Base-by-base conservation (phyloP, 1,140 invertebrate species). In the Heliconius congener region DNA sequence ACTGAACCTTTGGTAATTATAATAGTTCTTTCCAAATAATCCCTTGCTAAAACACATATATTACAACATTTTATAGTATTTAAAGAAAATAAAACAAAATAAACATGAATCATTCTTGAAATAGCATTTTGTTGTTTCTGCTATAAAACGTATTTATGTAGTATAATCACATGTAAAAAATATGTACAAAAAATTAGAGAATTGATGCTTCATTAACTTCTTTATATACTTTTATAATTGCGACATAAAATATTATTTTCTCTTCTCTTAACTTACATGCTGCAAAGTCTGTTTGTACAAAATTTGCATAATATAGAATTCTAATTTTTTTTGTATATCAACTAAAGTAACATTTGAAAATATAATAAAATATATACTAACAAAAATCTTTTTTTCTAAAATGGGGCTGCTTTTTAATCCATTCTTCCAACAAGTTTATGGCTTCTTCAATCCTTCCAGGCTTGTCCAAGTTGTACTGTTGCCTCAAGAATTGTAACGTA, bases 1-100 rank as follows among this genome's bases (percentile, higher is more conserved):
- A 84, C 71, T 1, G 84, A 87, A 3, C 86, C 86, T 73, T 87
- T 87, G n/a, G 76, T 81, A 30, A 52, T 52, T 13, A 85, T 80
- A 50, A 87, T 77, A 13, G 66, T 82, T n/a, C 76, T 74, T 71
- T 85, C 84, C 34, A 87, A 76, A 71, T 83, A 85, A 18, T 76
- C 74, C 5, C 79, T 75, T 42, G 78, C 85, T 85, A 50, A 74
- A 76, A 76, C 13, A 39, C 23, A 71, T 18, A 34, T 37, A n/a
- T 37, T 46, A 46, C 13, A 46, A 4, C 3, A 46, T 13, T 13
- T 11, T 16, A 46, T 9, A 46, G 5, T 37, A 71, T 9, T 19
- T 71, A 8, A 4, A 34, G 34, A 34, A 4, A 72, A 34, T 23
- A 27, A 30, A 66, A 66, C 19, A 27, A 27, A 66, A 57, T n/a